Conservation (phyloP, 2,113 vertebrate species). For the Myotis yumanensis region DNA sequence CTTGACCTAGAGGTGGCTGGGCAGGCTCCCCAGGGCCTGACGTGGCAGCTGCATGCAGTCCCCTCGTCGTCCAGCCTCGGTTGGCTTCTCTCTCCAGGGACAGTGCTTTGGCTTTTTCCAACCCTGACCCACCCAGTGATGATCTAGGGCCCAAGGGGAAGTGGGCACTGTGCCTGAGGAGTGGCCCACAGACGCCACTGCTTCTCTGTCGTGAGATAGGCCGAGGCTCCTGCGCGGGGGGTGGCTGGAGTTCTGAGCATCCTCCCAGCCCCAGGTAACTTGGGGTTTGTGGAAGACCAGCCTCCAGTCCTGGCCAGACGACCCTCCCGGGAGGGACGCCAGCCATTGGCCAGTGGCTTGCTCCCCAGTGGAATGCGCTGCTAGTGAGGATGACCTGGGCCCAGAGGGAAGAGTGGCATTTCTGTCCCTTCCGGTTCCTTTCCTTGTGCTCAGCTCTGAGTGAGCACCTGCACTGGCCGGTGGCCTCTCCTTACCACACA, state of each 20-base stretch:
- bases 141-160: neutral
- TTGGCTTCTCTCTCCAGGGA: neutral
- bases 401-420: neutral
- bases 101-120: neutral
- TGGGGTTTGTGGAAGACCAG: neutral
- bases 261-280: neutral
- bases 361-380: neutral
- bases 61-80: neutral
- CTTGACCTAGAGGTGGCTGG: neutral
- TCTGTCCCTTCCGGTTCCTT: neutral
- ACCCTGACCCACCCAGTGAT: too few relatives aligned
- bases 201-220: neutral
- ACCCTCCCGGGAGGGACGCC: neutral
- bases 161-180: neutral
- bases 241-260: neutral
- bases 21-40: neutral
- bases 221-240: neutral
- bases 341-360: neutral
- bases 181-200: neutral
- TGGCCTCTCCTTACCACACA: neutral
- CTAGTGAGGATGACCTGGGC: neutral
- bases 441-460: neutral
- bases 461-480: neutral
- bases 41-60: neutral
- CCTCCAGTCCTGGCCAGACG: neutral